Conservation (phyloP, 2,888 invertebrate genomes). For the Nowickia ferox region DNA sequence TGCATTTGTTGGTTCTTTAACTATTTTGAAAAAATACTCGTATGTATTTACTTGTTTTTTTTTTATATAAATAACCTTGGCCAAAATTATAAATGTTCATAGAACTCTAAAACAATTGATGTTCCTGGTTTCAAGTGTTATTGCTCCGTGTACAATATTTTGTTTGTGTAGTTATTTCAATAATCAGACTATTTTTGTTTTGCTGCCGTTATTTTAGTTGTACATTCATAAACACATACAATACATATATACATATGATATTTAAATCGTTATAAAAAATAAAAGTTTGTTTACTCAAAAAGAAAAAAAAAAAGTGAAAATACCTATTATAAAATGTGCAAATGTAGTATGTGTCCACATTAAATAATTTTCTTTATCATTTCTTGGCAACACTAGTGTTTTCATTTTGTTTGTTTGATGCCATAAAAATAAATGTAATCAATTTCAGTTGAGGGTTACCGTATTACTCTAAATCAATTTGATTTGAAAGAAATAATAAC, state of each 20-base stretch:
- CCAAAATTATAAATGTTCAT: constrained; percentile 14
- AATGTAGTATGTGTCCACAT: background rate
- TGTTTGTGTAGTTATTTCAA: constrained; percentile 11
- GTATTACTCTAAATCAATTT: too few species aligned
- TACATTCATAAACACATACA: background rate
- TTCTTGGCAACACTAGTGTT: constrained; percentile 42
- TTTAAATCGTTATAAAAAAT: background rate
- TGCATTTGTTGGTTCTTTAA: background rate
- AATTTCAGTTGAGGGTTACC: background rate
- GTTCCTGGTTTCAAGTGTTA: constrained; percentile 33
- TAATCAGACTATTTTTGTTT: constrained; percentile 21
- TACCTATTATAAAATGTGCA: background rate
- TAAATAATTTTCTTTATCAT: constrained; percentile 44
- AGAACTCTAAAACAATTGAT: constrained; percentile 21
- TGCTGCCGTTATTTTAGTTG: background rate
- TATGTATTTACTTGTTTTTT: background rate
- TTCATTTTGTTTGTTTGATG: background rate
- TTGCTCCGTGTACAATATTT: background rate
- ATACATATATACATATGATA: background rate
- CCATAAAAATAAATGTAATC: background rate
- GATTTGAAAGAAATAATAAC: too few species aligned
- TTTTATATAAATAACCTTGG: background rate
- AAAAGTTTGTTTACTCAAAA: background rate
- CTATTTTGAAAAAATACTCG: background rate
- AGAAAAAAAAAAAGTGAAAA: background rate